phyloP scores from a whole-genome alignment of 2,888 invertebrate species.

The Nomada flava region DNA sequence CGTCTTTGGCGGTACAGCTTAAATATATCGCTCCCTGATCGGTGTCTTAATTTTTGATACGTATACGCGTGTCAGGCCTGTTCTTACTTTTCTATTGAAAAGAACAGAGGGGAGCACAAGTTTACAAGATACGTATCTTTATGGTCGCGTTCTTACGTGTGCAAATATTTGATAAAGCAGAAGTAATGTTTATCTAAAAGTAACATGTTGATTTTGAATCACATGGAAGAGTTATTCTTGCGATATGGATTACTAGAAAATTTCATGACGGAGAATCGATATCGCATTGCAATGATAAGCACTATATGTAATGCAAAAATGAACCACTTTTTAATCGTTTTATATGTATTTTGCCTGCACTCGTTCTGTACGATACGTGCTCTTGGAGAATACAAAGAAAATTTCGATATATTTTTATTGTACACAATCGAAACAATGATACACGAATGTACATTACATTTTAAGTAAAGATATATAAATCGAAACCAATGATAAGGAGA shows the following conservation, averaged over 20 bases:
- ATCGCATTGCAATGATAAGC: neutral
- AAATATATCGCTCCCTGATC: neutral
- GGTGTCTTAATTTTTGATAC: neutral
- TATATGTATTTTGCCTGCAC: neutral
- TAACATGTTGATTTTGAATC: constrained; percentile 11
- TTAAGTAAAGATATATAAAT: neutral
- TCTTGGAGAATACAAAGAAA: neutral
- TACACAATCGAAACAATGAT: neutral
- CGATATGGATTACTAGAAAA: neutral
- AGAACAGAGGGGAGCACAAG: neutral
- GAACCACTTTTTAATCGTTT: neutral
- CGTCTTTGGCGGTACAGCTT: neutral
- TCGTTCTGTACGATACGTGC: neutral
- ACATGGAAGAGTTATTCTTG: neutral
- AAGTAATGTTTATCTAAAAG: constrained; percentile 11
- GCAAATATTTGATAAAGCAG: neutral
- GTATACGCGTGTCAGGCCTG: neutral
- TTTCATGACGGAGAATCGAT: neutral
- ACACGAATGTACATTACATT: neutral
- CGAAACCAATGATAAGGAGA: neutral
- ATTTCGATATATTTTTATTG: neutral
- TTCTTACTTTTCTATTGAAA: neutral
- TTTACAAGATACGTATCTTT: neutral
- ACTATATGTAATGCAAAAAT: neutral
- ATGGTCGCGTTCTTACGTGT: neutral